Base-by-base conservation (phyloP, 2,797 vertebrate species). In the Myotis daubentonii region DNA sequence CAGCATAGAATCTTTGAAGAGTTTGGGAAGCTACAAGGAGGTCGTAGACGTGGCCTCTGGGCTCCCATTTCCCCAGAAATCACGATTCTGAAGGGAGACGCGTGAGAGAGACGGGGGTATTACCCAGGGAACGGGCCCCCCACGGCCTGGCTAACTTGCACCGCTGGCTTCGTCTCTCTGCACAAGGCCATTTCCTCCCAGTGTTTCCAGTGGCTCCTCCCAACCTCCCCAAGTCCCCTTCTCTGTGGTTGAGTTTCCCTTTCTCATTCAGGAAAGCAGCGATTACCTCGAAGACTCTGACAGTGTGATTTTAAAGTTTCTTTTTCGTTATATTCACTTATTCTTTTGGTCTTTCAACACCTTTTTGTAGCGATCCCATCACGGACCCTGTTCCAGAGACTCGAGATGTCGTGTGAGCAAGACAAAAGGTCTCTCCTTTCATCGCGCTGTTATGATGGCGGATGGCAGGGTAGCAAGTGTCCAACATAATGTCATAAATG, bases 261-360 rank as follows among this genome's bases (percentile, higher is more conserved):
- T 94, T 91, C 60, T 87, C 38, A 92, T 95, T 91, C 41, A 86
- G 15, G 86, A 86, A 95, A 94, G 30, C 36, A 87, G 51, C 23
- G 57, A 44, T 90, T 87, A 78, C 49, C 70, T 70, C 44, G 71
- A 87, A 65, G 17, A 49, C 62, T 89, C 78, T 92, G 92, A 92
- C 72, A 87, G 78, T 81, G 79, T 93, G 65, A 89, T 75, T 91
- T 44, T 76, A 33, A 89, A 55, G 11, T 89, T 80, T 68, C n/a
- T 92, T 92, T 93, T 88, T 87, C 68, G 23, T 91, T 60, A 3
- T 23, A 60, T 51, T 89, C 11, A 78, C 62, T 91, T 44, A 57
- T 92, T 71, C 22, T 22, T 78, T 79, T 70, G 44, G 80, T 83
- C 84, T 53, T 95, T 81, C 51, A 36, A 82, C 41, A 89, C n/a